phyloP scores from a whole-genome alignment of 2,113 vertebrate genomes.

The Ptilorrhoa leucosticta region DNA sequence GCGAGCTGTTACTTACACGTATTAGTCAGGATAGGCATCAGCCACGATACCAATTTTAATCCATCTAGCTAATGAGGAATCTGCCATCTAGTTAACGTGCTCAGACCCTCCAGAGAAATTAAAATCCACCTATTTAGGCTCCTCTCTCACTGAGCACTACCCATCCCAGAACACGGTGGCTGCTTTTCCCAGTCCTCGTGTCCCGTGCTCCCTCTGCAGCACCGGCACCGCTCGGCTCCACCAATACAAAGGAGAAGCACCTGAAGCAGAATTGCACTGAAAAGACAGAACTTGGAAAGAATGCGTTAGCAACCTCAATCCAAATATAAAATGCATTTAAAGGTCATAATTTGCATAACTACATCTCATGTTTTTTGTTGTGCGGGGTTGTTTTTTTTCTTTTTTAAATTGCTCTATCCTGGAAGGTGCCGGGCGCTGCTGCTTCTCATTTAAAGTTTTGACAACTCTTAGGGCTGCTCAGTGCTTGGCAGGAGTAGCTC shows the following conservation, averaged over 20 bases:
- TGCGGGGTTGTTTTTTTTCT: not conserved
- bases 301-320: constrained; percentile 36
- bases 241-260: not conserved
- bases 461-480: not conserved
- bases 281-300: constrained; percentile 53
- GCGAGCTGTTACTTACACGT: constrained; percentile 60
- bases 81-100: constrained; percentile 37
- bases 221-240: not conserved
- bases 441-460: not conserved
- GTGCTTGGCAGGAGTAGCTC: not conserved
- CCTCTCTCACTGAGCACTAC: not conserved
- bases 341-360: constrained; percentile 62
- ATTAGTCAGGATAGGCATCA: constrained; percentile 67
- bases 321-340: constrained; percentile 63
- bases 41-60: constrained; percentile 64
- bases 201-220: not conserved
- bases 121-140: constrained; percentile 49
- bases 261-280: not conserved
- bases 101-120: constrained; percentile 53
- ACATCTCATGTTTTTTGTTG: constrained; percentile 57
- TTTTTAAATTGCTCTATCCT: constrained; percentile 3
- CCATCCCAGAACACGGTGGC: not conserved
- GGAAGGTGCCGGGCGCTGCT: not conserved
- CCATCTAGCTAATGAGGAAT: constrained; percentile 67
- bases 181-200: not conserved